Base-by-base conservation (phyloP, 2,113 vertebrate species). In the Pollimyrus isidori region DNA sequence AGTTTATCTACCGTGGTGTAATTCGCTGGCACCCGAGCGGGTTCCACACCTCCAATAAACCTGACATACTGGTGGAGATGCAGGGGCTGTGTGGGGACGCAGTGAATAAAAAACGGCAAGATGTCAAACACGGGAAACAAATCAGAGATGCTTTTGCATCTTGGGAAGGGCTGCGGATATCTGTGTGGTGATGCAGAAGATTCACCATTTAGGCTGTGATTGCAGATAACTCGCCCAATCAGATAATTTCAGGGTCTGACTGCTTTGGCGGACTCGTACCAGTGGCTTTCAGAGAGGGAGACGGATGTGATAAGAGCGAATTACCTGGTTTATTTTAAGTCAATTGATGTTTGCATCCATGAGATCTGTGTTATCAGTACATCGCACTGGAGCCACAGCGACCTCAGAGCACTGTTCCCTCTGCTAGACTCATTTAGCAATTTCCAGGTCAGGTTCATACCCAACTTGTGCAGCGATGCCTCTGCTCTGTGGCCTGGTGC, bases 281-380 rank as follows among this genome's bases (percentile, higher is more conserved):
- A 39, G 26, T 87, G 85, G 48, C 49, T 53, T 53, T 87, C 30
- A 30, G 49, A 87, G 48, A 56, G 50, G 13, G 30, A 52, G 13
- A 56, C 49, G 42, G 85, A 87, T 39, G 50, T 56, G 85, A 87
- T 87, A 87, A 87, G 85, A 53, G 85, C 2, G 50, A 87, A 87
- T 87, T 87, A 87, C 85, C 50, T 87, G 85, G 53, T 87, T 87
- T 53, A 87, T 87, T 87, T 87, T 87, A 87, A 87, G 49, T 56
- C 50, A 56, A 56, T 39, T 87, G 50, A 87, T 39, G 50, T 87
- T 87, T 13, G 50, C 85, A 53, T 87, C 48, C 85, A 35, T 53
- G 49, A 53, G 85, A 30, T 13, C 15, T 7, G 7, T 7, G 3
- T 53, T 53, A 87, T 87, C 85, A 53, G 50, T 42, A 30, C 50